These are phyloP conservation scores for Strix aluco DNA, from an alignment of 2,113 vertebrate species.

Conservation along the genomic window DNA sequence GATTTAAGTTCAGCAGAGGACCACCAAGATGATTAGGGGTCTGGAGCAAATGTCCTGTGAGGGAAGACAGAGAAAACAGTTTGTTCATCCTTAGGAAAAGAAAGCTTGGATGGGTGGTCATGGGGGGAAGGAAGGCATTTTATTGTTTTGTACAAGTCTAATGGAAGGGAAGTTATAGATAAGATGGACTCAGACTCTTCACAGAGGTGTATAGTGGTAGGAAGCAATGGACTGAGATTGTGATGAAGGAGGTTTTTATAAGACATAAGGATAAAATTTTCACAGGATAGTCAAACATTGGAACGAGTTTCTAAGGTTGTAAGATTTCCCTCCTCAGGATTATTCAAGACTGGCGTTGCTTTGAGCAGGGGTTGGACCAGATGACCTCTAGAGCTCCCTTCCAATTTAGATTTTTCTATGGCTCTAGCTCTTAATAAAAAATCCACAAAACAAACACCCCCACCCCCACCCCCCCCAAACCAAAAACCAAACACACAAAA, in stretches of 20 bases:
- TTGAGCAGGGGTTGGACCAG: not conserved
- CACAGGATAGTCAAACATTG: not conserved
- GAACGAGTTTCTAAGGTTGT: not conserved
- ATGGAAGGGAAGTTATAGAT: not conserved
- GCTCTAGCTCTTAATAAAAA: not conserved
- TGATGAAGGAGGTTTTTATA: not conserved
- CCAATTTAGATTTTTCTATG: not conserved
- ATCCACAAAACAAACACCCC: not conserved
- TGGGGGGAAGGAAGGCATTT: not conserved
- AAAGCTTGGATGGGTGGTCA: not conserved
- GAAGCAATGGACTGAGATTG: not conserved
- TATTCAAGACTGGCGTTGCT: not conserved
- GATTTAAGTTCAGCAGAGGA: not conserved
- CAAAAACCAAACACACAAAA: not conserved
- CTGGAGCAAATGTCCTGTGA: not conserved
- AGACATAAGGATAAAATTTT: not conserved
- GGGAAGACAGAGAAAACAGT: not conserved
- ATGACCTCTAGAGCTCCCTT: not conserved
- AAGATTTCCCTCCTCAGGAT: not conserved
- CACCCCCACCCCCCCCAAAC: fast-evolving
- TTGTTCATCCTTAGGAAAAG: not conserved
- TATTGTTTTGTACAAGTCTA: not conserved
- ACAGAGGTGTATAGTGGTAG: not conserved
- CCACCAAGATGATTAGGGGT: not conserved
- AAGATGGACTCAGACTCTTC: not conserved